Conservation (phyloP, 2,113 vertebrate genomes). For the Gobius niger region DNA sequence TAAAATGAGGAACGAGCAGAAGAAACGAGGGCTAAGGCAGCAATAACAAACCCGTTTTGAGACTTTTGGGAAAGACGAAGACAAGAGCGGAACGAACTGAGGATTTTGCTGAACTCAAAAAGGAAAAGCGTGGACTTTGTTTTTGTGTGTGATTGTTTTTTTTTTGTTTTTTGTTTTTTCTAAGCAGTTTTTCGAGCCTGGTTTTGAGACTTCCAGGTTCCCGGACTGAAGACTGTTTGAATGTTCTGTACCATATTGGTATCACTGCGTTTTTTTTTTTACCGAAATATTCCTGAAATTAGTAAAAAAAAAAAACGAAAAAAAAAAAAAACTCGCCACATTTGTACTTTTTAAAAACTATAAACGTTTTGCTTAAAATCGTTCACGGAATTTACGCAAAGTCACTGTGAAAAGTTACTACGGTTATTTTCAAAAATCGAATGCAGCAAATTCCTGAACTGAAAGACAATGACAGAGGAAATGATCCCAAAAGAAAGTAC, state of each 20-base stretch:
- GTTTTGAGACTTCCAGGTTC: too few relatives aligned
- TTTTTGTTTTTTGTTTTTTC: too few relatives aligned
- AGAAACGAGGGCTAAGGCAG: neutral
- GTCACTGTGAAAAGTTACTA: slow-evolving; percentile 8
- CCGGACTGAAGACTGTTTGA: neutral
- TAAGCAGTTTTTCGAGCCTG: too few relatives aligned
- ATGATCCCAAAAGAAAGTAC: too few relatives aligned
- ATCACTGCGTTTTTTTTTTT: neutral
- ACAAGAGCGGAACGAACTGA: neutral
- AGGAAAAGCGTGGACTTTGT: too few relatives aligned
- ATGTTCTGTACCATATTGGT: slow-evolving; percentile 6
- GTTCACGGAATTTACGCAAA: neutral
- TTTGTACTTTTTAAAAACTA: slow-evolving; percentile 7
- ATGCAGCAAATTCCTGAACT: neutral
- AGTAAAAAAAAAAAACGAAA: neutral
- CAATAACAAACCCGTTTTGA: neutral
- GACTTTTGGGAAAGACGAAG: neutral
- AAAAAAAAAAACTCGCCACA: neutral
- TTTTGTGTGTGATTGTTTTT: too few relatives aligned
- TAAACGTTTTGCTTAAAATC: neutral
- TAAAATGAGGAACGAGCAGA: neutral
- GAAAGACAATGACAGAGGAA: too few relatives aligned
- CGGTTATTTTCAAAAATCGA: neutral
- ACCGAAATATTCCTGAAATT: slow-evolving; percentile 3
- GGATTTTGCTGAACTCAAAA: too few relatives aligned